Evolutionary conservation across 2,113 vertebrate genomes (phyloP).

Genomic region (Procavia capensis): DNA sequence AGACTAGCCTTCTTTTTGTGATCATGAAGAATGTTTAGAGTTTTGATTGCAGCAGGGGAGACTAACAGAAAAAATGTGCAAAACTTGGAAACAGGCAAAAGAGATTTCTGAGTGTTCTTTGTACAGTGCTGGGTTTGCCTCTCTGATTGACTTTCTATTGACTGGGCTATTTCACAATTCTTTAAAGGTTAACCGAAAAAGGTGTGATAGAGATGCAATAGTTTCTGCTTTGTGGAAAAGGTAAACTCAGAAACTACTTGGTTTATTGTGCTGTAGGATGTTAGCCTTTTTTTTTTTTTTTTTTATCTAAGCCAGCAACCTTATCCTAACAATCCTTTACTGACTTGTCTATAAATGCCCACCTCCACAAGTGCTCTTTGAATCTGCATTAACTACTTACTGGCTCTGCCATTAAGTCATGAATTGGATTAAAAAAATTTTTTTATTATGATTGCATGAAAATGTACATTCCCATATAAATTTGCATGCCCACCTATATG

Average conservation of each 20-base stretch:
- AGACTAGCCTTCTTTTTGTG: background rate
- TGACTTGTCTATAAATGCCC: background rate
- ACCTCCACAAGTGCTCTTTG: background rate
- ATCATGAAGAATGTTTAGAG: background rate
- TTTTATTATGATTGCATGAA: no score
- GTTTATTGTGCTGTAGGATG: background rate
- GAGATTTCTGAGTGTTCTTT: background rate
- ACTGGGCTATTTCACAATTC: background rate
- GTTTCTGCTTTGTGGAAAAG: background rate
- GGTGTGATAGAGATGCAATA: background rate
- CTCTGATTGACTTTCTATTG: conserved; percentile 1
- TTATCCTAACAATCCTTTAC: conserved; percentile 13
- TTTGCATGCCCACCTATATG: no score
- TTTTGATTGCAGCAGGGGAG: conserved; percentile 26
- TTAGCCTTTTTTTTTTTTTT: background rate
- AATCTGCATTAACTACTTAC: background rate
- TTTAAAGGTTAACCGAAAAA: background rate
- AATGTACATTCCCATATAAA: no score
- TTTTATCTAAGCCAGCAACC: background rate
- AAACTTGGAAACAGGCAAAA: background rate
- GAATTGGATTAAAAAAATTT: background rate
- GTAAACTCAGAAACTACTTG: background rate
- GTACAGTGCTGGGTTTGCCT: background rate
- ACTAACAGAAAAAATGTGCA: background rate
- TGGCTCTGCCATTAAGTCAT: background rate